Percentiles rank a stretch among this genome's conserved stretches.
phyloP scores from a whole-genome alignment of 2,113 vertebrate species.

The Sprattus sprattus region DNA sequence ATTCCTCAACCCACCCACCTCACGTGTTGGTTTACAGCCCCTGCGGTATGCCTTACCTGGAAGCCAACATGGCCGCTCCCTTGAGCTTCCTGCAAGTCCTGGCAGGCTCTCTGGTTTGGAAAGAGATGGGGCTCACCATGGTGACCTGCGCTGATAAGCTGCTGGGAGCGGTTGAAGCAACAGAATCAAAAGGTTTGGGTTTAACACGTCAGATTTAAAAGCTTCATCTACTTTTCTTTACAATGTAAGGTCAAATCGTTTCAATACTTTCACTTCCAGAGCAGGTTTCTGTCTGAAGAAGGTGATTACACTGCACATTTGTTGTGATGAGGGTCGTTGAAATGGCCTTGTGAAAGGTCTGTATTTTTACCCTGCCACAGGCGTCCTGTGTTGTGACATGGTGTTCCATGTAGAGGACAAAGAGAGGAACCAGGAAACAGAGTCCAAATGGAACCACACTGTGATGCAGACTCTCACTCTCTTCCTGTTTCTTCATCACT shows the following conservation, averaged over 20 bases:
- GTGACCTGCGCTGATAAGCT: conserved; percentile 50
- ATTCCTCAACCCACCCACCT: conserved; percentile 45
- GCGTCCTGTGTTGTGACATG: conserved; percentile 59
- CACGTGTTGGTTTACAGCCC: conserved; percentile 78
- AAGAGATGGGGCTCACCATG: conserved; percentile 63
- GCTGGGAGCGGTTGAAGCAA: conserved; percentile 56
- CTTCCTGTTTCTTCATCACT: conserved; percentile 74
- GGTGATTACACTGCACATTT: too few species aligned
- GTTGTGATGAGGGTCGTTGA: not conserved
- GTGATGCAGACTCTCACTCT: conserved; percentile 70
- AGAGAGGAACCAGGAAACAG: conserved; percentile 17
- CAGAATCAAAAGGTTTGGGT: conserved; percentile 2
- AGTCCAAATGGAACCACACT: conserved; percentile 37
- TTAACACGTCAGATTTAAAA: not conserved
- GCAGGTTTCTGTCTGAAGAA: too few species aligned
- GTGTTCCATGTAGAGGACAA: conserved; percentile 64
- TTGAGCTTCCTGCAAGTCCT: conserved; percentile 65
- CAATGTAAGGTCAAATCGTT: not conserved
- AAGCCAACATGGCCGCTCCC: conserved; percentile 40
- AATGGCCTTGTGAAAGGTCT: not conserved
- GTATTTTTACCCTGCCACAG: conserved; percentile 48
- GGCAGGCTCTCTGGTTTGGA: conserved; percentile 66
- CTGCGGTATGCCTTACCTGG: conserved; percentile 71
- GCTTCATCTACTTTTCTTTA: not conserved
- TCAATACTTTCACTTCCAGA: too few species aligned